Evolutionary conservation across 2,797 vertebrate genomes (phyloP).

Genomic region (Premnoplex brunnescens): DNA sequence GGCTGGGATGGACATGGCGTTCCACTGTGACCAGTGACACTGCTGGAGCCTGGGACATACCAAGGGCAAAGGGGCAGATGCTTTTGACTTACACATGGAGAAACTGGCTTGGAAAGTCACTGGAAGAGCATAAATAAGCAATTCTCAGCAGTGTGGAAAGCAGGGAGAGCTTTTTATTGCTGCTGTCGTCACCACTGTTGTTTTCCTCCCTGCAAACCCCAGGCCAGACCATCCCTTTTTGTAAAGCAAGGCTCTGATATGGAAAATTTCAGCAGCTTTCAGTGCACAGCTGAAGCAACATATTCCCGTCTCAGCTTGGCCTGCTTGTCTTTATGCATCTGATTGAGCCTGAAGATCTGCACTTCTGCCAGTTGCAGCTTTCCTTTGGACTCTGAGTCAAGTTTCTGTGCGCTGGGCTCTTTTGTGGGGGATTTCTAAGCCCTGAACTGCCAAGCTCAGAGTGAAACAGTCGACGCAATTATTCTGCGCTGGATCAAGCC

Average conservation of each 20-base stretch:
- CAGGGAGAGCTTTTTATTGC: constrained; percentile 9
- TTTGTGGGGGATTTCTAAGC: constrained; percentile 1
- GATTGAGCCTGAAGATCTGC: constrained; percentile 5
- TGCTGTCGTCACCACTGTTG: constrained; percentile 7
- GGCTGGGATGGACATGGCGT: not conserved
- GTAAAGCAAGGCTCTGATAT: constrained; percentile 47
- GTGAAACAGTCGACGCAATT: constrained; percentile 17
- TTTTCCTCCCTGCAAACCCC: constrained; percentile 40
- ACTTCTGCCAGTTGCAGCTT: constrained; percentile 34
- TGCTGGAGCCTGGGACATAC: not conserved
- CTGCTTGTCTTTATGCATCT: not conserved
- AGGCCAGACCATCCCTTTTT: constrained; percentile 42
- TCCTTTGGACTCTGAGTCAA: not conserved
- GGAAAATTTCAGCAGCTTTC: constrained; percentile 63
- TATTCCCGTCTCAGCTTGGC: constrained; percentile 44
- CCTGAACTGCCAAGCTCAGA: constrained; percentile 7
- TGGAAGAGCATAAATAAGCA: constrained; percentile 30
- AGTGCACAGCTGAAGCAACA: constrained; percentile 44
- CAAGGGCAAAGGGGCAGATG: not conserved
- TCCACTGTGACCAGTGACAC: not conserved
- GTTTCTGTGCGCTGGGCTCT: not conserved
- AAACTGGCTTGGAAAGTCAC: constrained; percentile 45
- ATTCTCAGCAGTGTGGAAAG: constrained; percentile 35
- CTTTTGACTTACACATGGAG: constrained; percentile 29
- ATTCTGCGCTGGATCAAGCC: constrained; percentile 3